Base-by-base conservation (phyloP, 2,797 vertebrate genomes). In the Fistularia tabacaria region DNA sequence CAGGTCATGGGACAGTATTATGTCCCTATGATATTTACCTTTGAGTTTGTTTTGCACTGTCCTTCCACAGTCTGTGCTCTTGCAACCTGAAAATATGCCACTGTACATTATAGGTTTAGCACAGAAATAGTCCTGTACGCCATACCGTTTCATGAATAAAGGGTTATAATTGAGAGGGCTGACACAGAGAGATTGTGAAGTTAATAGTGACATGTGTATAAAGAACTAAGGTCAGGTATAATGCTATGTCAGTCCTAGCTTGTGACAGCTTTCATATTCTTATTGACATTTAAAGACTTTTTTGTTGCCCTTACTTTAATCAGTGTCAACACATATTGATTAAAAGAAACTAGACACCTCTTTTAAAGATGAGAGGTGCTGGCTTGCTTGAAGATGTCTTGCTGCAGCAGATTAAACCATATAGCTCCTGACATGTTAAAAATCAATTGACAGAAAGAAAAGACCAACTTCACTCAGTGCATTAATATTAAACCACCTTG, bases 271-370 rank as follows among this genome's bases (percentile, higher is more conserved):
- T 64, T 46, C 59, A 70, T 69, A 47, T 59, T 71, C 57, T 85
- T 82, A 85, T 78, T 81, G 74, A 73, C 57, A 70, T 64, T 59
- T 60, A 12, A 72, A 71, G 65, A 41, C 60, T 54, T 49, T 53
- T 73, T 70, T 64, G 51, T 51, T 15, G 57, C 58, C 57, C 61
- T 62, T 51, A 44, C 54, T 75, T 75, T 72, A 81, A 77, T 79
- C 67, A 56, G 58, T 47, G 51, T 40, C 57, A 61, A 56, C 52
- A 0, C 25, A 69, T 42, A 36, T 61, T 38, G 15, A 60, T 70
- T 66, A 52, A 64, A 49, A 70, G 63, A 46, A 1, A 12, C 25
- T 25, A 25, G 25, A 25, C 25, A 25, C 5, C 5, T 25, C 5
- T 25, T 25, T 25, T 25, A 25, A 25, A 25, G 25, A 5, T 25